Base-by-base conservation (phyloP, 1,140 invertebrate genomes). In the Anastatus disparis region DNA sequence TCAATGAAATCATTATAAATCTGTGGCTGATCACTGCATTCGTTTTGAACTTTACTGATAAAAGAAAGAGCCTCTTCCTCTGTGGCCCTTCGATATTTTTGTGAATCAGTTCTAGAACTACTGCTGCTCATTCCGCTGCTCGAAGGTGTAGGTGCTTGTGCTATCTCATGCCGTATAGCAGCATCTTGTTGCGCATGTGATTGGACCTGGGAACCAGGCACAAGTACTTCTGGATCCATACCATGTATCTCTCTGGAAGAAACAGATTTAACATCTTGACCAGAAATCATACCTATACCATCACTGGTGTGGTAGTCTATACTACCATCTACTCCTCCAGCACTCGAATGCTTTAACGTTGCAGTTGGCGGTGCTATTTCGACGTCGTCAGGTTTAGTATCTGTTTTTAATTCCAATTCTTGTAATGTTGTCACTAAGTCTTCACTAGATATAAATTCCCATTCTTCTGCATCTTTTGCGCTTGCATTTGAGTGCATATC, bases 11-110 rank as follows among this genome's bases (percentile, higher is more conserved):
- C 97, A 88, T 99, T 99, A 87, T 99, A 99, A 10, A 85, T 84
- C 87, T 99, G 96, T 12, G 98, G 97, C 80, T 99, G 96, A 79
- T 95, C 94, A 61, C 94, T 95, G 87, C 99, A 99, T 87, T 98
- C 97, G 83, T 92, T 95, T 84, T 99, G 99, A 50, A 99, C 98
- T 87, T 98, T 94, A 88, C 99, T 98, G 42, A 99, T 87, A 84
- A 99, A 99, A 2, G 96, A 97, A 0, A 99, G 87, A 0, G 98
- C 98, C 89, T 99, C 98, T 84, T 99, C 97, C 0, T 99, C 98
- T 87, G 96, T 95, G 17, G 94, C 85, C 53, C 93, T 87, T 78
- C 94, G 93, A 81, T 92, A 93, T 64, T 90, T 89, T 20, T 86
- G 86, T 7, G 82, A 78, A 24, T 79, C 81, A 71, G 80, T 78